Evolutionary conservation across 1,140 invertebrate species (phyloP).

Genomic region (Ditylenchus dipsaci): DNA sequence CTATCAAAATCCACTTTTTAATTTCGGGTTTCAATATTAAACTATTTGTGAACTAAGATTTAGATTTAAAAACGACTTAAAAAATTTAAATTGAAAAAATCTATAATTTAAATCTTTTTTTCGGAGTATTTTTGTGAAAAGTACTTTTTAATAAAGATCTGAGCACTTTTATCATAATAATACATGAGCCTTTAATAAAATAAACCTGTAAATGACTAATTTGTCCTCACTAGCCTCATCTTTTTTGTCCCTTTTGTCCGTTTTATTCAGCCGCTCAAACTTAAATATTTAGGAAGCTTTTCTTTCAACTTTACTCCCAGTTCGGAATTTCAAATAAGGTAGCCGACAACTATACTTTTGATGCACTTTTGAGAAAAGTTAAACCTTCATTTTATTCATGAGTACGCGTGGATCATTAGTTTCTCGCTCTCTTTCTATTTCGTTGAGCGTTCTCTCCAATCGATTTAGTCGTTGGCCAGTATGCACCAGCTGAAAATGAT

Average conservation of each 20-base stretch:
- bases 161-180: too few relatives aligned
- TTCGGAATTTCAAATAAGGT: too few relatives aligned
- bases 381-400: slow-evolving; percentile 40
- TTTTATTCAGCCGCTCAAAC: slow-evolving; percentile 41
- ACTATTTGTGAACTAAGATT: too few relatives aligned
- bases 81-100: too few relatives aligned
- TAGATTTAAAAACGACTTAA: too few relatives aligned
- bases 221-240: slow-evolving; percentile 43
- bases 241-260: slow-evolving; percentile 32
- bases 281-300: slow-evolving; percentile 11
- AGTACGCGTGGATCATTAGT: slow-evolving; percentile 26
- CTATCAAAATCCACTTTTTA: too few relatives aligned
- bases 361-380: slow-evolving; percentile 12
- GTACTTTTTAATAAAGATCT: too few relatives aligned
- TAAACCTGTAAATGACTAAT: slow-evolving; percentile 28
- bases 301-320: slow-evolving; percentile 32
- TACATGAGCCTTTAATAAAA: too few relatives aligned
- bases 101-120: too few relatives aligned
- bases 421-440: slow-evolving; percentile 32
- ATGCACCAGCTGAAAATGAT: slow-evolving; percentile 29
- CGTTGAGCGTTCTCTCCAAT: slow-evolving; percentile 23
- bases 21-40: too few relatives aligned
- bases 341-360: too few relatives aligned
- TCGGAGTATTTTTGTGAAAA: too few relatives aligned
- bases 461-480: slow-evolving; percentile 34